Evolutionary conservation across 2,888 invertebrate genomes (phyloP).

Genomic region (Aleiodes alternator): DNA sequence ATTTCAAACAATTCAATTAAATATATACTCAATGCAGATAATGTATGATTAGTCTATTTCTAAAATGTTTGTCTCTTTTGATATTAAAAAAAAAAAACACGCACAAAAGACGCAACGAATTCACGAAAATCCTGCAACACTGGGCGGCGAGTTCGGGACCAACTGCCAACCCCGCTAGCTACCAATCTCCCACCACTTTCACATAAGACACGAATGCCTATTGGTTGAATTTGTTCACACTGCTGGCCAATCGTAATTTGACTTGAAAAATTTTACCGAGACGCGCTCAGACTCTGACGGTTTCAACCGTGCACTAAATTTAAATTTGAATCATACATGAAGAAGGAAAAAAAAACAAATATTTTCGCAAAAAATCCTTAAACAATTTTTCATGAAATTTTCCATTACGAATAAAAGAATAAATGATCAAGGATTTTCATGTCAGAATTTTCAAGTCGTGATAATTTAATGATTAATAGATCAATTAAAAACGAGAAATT

Average conservation of each 20-base stretch:
- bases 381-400: neutral
- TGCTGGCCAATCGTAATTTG: conserved; percentile 55
- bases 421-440: neutral
- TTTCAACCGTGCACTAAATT: conserved; percentile 31
- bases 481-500: conserved; percentile 52
- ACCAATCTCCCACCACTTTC: conserved; percentile 57
- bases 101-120: conserved; percentile 28
- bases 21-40: too few relatives aligned
- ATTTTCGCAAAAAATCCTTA: too few relatives aligned
- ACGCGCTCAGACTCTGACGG: conserved; percentile 16
- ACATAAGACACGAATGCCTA: neutral
- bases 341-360: too few relatives aligned
- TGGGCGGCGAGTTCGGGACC: conserved; percentile 48
- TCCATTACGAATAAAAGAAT: neutral
- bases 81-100: conserved; percentile 18
- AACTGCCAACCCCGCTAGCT: conserved; percentile 61
- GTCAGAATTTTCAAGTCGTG: conserved; percentile 13
- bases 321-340: conserved; percentile 18
- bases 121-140: conserved; percentile 29
- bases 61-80: neutral
- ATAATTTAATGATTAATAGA: conserved; percentile 58
- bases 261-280: neutral
- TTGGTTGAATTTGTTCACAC: conserved; percentile 56
- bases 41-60: neutral
- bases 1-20: too few relatives aligned